Conservation (phyloP, 2,797 vertebrate genomes). For the Tragelaphus eurycerus region DNA sequence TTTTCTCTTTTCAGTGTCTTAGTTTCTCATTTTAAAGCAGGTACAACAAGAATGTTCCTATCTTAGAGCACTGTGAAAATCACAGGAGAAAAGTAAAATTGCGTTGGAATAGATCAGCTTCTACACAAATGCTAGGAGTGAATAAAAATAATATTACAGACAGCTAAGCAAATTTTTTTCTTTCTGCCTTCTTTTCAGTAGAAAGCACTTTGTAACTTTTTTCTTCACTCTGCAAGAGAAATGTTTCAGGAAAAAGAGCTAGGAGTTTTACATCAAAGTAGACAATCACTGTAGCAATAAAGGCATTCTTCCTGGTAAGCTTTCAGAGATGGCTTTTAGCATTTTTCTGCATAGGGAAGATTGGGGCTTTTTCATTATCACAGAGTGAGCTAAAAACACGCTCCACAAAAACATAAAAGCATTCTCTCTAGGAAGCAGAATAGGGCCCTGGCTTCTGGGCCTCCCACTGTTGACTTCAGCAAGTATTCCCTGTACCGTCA, state of each 20-base stretch:
- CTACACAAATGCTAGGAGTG: background rate
- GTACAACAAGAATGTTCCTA: background rate
- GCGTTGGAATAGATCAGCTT: background rate
- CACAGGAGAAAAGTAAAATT: background rate
- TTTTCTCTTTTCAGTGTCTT: background rate
- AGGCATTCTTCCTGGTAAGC: constrained; percentile 16
- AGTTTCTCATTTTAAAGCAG: constrained; percentile 17
- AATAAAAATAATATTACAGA: background rate
- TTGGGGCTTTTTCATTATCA: background rate
- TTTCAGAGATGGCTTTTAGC: constrained; percentile 21
- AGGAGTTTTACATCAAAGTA: background rate
- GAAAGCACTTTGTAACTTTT: constrained; percentile 17
- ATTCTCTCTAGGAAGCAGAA: background rate
- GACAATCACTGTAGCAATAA: background rate
- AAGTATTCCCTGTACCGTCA: background rate
- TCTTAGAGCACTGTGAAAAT: background rate
- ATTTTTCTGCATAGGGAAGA: constrained; percentile 17
- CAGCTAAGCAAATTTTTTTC: background rate
- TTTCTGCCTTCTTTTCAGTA: background rate
- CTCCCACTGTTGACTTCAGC: background rate
- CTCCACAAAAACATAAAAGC: background rate
- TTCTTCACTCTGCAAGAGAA: constrained; percentile 28
- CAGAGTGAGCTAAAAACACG: background rate
- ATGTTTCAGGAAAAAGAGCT: background rate
- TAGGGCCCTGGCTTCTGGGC: background rate